These are phyloP conservation scores for Drosophila nebulosa DNA, from an alignment of 1,140 invertebrate genomes.

Conservation along the genomic window DNA sequence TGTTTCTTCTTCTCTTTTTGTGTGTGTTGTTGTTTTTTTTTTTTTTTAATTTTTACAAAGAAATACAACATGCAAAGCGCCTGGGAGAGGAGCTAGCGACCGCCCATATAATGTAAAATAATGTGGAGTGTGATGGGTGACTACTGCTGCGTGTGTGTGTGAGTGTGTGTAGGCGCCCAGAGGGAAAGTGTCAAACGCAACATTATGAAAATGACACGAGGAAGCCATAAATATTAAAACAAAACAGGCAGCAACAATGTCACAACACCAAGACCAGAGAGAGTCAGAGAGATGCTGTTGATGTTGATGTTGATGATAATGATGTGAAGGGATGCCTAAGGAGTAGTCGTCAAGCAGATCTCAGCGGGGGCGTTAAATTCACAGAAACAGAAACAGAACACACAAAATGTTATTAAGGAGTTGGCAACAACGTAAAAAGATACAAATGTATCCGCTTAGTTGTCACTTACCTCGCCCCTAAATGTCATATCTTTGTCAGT, in stretches of 20 bases:
- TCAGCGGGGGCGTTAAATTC: conserved; percentile 49
- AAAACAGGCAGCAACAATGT: conserved; percentile 67
- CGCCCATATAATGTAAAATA: conserved; percentile 68
- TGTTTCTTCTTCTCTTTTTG: background rate
- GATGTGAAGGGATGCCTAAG: conserved; percentile 3
- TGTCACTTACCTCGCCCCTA: conserved; percentile 32
- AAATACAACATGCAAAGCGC: conserved; percentile 24
- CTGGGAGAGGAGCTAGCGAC: conserved; percentile 18
- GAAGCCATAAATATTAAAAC: conserved; percentile 79
- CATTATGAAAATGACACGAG: conserved; percentile 80
- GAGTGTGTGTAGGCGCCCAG: conserved; percentile 31
- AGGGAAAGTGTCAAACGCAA: conserved; percentile 79
- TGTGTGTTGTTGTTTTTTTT: conserved; percentile 13
- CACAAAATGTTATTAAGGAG: conserved; percentile 65
- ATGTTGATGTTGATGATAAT: background rate
- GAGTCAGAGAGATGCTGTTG: background rate
- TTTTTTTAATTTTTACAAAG: conserved; percentile 52
- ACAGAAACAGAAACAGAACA: conserved; percentile 14
- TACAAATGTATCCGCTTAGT: conserved; percentile 66
- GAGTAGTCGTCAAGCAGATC: background rate
- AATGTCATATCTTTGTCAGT: conserved; percentile 68
- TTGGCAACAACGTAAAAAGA: conserved; percentile 57
- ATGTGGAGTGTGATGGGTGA: conserved; percentile 36
- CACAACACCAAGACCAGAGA: conserved; percentile 46
- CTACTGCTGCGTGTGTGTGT: conserved; percentile 6